Percentiles rank a stretch among this genome's conserved stretches.
phyloP scores from a whole-genome alignment of 2,113 vertebrate genomes.

The Bostrychus sinensis region DNA sequence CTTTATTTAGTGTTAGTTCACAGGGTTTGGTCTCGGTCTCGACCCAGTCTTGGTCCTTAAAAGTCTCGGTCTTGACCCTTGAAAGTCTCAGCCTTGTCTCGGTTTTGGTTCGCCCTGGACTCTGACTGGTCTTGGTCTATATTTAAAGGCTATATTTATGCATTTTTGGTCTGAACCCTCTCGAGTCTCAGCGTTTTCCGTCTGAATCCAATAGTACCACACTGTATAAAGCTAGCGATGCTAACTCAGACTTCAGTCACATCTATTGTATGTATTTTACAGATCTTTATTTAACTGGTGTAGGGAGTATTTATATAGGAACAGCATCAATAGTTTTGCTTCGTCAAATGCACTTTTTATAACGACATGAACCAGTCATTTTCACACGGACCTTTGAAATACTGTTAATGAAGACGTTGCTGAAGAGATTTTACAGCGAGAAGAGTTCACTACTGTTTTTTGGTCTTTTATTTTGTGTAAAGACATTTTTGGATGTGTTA shows the following conservation, averaged over 20 bases:
- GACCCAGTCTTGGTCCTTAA: no score
- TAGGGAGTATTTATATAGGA: constrained; percentile 47
- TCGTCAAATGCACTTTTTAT: constrained; percentile 53
- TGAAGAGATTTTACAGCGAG: constrained; percentile 28
- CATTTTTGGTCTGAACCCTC: background rate
- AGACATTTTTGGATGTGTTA: no score
- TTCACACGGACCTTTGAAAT: background rate
- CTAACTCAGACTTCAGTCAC: constrained; percentile 14
- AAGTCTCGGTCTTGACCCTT: no score
- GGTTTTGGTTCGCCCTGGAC: no score
- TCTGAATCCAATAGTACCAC: constrained; percentile 37
- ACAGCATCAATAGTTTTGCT: constrained; percentile 18
- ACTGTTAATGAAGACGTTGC: constrained; percentile 15
- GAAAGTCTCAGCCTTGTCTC: no score
- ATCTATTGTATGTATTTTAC: constrained; percentile 33
- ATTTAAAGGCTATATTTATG: no score
- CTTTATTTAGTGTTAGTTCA: no score
- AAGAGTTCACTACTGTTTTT: constrained; percentile 25
- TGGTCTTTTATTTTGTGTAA: background rate
- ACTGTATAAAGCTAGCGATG: constrained; percentile 36
- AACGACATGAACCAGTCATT: constrained; percentile 16
- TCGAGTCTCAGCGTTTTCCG: background rate
- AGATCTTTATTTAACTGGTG: constrained; percentile 48
- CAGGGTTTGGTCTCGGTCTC: no score
- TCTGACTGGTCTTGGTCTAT: no score